Base-by-base conservation (phyloP, 2,113 vertebrate species). In the Neofelis nebulosa region DNA sequence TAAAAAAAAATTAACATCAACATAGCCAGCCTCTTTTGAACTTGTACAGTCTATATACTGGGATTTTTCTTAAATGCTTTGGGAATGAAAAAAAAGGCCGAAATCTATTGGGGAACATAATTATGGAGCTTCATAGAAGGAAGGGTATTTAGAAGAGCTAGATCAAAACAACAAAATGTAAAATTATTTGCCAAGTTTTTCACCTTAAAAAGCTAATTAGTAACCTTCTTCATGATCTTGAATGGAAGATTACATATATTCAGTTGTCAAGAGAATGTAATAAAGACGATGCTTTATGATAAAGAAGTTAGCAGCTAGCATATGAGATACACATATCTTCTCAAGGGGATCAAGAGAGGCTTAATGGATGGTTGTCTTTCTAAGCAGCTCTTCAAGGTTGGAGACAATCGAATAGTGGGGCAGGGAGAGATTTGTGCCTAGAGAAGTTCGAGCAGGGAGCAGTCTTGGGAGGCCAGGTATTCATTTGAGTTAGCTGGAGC, bases 101-200 rank as follows among this genome's bases (percentile, higher is more conserved):
- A 0, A 2, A 2, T 48, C 14, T 15, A 45, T 14, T 11, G 13
- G n/a, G 31, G 7, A 23, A 1, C 9, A 15, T 11, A 74, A 13
- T 50, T 38, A 5, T 19, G 29, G 50, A 65, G 31, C 3, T 4
- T n/a, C 38, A 2, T 2, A 48, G 65, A 41, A 4, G 48, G 6
- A 41, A 29, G 13, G 0, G 12, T 23, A 8, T 36, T 69, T 68
- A 29, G 23, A n/a, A 10, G 52, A 66, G 19, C 21, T n/a, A 15
- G 1, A 11, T 48, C 55, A 90, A 50, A 31, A 69, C 21, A 19
- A 45, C 14, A 21, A 78, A 52, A 6, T 4, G 18, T 13, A 14
- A 45, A 11, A 15, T 41, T 7, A 94, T 83, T 41, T 45, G 29
- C 55, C 19, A 31, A 9, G 48, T 48, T 25, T n/a, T 10, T 18